Percentiles rank a stretch among this genome's conserved stretches.
These are phyloP conservation scores for Flexamia atlantica DNA, from an alignment of 2,888 invertebrate genomes.

Conservation along the genomic window DNA sequence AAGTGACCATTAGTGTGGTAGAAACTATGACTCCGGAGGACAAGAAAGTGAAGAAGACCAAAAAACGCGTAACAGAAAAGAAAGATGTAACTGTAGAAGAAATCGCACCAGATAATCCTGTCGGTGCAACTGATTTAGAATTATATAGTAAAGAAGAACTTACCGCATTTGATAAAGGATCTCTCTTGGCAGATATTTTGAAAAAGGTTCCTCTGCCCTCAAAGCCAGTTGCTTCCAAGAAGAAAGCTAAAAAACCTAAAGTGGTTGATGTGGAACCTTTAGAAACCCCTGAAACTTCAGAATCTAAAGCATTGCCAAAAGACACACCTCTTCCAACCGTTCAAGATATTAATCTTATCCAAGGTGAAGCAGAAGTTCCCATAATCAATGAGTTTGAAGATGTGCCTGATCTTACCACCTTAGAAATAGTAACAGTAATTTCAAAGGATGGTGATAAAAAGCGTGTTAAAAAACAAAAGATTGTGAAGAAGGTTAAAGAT, in stretches of 20 bases:
- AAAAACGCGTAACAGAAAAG: constrained; percentile 66
- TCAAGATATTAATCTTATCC: no score
- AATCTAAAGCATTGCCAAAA: no score
- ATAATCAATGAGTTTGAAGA: constrained; percentile 74
- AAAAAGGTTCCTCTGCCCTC: constrained; percentile 28
- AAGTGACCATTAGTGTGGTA: constrained; percentile 73
- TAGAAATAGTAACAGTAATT: constrained; percentile 70
- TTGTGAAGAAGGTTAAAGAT: constrained; percentile 64
- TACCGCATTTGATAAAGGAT: constrained; percentile 3
- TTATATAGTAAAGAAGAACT: neutral
- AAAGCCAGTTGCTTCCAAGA: neutral
- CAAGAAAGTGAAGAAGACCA: constrained; percentile 55
- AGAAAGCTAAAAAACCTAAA: neutral
- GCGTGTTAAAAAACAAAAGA: constrained; percentile 60
- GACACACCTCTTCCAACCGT: no score
- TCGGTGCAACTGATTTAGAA: neutral
- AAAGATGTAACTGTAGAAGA: constrained; percentile 60
- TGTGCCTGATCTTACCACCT: constrained; percentile 64
- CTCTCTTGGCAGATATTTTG: constrained; percentile 34
- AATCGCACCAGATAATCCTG: constrained; percentile 19
- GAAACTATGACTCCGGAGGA: constrained; percentile 69
- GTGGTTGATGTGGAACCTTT: neutral
- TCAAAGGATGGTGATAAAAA: constrained; percentile 49
- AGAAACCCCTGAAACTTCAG: no score
- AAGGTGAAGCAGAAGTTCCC: constrained; percentile 74